Base-by-base conservation (phyloP, 2,888 invertebrate species). In the Noctuana brunneofusca region DNA sequence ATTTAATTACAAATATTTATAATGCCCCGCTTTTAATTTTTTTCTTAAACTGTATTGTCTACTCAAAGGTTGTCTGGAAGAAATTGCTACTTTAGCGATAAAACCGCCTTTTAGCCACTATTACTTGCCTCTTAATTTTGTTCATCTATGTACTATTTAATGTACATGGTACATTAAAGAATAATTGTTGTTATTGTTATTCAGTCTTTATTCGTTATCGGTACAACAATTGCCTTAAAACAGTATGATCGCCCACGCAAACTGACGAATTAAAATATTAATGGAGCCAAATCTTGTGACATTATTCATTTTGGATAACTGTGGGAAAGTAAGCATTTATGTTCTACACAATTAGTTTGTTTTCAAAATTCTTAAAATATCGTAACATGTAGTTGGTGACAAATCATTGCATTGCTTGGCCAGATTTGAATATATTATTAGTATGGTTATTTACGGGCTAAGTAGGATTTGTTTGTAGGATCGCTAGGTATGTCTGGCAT, bases 171-270 rank as follows among this genome's bases (percentile, higher is more conserved):
- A n/a, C n/a, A n/a, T n/a, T n/a, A n/a, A n/a, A n/a, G n/a, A n/a
- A n/a, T n/a, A n/a, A n/a, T n/a, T n/a, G n/a, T n/a, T n/a, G n/a
- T n/a, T n/a, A n/a, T n/a, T n/a, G n/a, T n/a, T 9, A 32, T 9
- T 32, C 30, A 11, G 1, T 35, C 35, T 35, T 35, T 16, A 41
- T 14, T 41, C 6, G 38, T 41, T 16, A 41, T 14, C 24, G 43
- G 52, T 64, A 18, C 11, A 27, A 46, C 60, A 43, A 52, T 32
- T 16, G n/a, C 41, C 20, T 55, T n/a, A 20, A 48, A n/a, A 48
- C n/a, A 48, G n/a, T 32, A 41, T 18, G 24, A 46, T 35, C 66
- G 65, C 70, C 66, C 66, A 70, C 71, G 56, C 65, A 20, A 50
- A 56, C 64, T 67, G 64, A 16, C 57, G 65, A 60, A 58, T 57